phyloP scores from a whole-genome alignment of 64 coral and sea anemone genomes.

The Dendrophyllia cribrosa region DNA sequence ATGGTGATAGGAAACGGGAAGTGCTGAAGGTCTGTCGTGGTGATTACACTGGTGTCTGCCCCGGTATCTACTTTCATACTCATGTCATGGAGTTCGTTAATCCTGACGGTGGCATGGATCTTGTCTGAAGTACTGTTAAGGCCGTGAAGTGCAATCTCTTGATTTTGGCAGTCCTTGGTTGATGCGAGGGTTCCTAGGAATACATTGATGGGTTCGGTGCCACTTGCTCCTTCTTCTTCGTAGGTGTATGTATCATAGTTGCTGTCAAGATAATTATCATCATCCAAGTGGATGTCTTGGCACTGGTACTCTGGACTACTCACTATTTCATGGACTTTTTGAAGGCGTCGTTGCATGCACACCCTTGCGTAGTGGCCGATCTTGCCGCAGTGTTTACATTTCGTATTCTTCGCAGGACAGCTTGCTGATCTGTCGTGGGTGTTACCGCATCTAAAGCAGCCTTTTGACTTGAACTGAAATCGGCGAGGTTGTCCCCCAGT shows the following conservation, averaged over 20 bases:
- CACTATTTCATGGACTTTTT: constrained; percentile 48
- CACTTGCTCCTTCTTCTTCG: background rate
- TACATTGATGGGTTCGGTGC: background rate
- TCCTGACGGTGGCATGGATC: constrained; percentile 27
- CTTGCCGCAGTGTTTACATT: constrained; percentile 51
- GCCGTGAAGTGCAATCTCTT: too few species aligned
- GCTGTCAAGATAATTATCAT: background rate
- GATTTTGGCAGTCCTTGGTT: constrained; percentile 1
- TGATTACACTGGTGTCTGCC: constrained; percentile 55
- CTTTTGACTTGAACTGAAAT: constrained; percentile 50
- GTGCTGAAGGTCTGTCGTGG: constrained; percentile 49
- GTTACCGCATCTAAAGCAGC: constrained; percentile 66
- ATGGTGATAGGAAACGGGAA: constrained; percentile 10
- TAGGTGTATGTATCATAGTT: too few species aligned
- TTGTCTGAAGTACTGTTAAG: too few species aligned
- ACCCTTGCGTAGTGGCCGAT: constrained; percentile 21
- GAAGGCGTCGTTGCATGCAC: constrained; percentile 18
- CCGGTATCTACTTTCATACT: constrained; percentile 73
- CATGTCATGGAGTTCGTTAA: constrained; percentile 28
- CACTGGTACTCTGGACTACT: constrained; percentile 38
- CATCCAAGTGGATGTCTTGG: background rate
- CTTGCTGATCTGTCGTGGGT: constrained; percentile 34
- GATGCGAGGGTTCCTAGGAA: background rate
- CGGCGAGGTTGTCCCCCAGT: background rate
- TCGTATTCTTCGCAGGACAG: constrained; percentile 40